Evolutionary conservation across 2,113 vertebrate species (phyloP), one percentile per base, ranked within the genome.

Genomic region (Oncorhynchus gorbuscha): DNA sequence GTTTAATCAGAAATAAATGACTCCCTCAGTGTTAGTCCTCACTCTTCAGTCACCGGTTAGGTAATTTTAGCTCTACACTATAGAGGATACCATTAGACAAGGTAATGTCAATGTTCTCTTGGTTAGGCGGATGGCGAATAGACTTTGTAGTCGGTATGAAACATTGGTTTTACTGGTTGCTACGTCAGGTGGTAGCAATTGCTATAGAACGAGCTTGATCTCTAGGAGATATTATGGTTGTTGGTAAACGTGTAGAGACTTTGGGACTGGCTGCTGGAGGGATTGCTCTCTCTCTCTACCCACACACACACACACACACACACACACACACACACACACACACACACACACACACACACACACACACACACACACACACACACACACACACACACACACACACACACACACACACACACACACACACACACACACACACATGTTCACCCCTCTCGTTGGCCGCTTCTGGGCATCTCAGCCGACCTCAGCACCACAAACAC

Each of bases 241-340:
- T 18, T 4, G 4, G n/a, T 26, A 26, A 62, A 66, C 61, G 39
- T 49, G 30, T 1, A 62, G 13, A 16, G 66, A 3, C 14, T 80
- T 71, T 45, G 76, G 51, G 77, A 75, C 48, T 22, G 77, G 77
- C 80, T 88, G 83, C 86, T 85, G 87, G 73, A 51, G n/a, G 84
- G 6, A 67, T 86, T 30, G 13, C 45, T 48, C 77, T 71, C n/a
- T 28, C 77, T 45, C 39, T 39, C 7, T 39, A 32, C 30, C 30
- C 35, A 1, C 74, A 30, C 35, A 39, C 35, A 73, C 74, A 61
- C 71, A 59, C 51, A 68, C 71, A 69, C 24, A 62, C 64, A 69
- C 71, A 61, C 77, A 73, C 74, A 61, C 71, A 59, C 64, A 68
- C 71, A 69, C 51, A 62, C 49, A 69, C 71, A 61, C 77, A 73